Evolutionary conservation across 2,113 vertebrate species (phyloP).

Genomic region (Alexandromys fortis): DNA sequence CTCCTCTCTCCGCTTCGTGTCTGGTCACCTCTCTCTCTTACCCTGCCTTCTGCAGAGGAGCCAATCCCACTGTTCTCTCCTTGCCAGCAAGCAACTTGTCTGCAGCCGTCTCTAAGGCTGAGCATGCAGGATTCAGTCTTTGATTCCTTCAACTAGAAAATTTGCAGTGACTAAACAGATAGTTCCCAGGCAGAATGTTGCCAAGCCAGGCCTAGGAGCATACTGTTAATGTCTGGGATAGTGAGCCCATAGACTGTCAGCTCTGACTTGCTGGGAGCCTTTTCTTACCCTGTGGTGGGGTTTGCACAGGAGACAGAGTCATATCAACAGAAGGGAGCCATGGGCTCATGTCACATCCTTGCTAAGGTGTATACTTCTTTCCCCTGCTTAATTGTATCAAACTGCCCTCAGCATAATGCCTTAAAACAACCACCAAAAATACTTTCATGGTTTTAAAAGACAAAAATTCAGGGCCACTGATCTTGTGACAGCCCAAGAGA

Average conservation of each 20-base stretch:
- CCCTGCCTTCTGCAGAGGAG: neutral
- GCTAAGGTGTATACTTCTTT: no score
- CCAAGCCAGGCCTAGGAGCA: neutral
- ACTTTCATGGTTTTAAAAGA: neutral
- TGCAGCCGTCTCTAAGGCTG: neutral
- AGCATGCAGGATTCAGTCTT: neutral
- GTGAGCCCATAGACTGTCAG: neutral
- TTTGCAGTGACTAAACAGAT: neutral
- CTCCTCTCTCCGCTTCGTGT: neutral
- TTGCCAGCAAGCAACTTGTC: neutral
- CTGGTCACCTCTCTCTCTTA: neutral
- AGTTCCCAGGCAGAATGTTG: accelerated
- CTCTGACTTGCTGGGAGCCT: neutral
- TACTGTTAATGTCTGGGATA: no score
- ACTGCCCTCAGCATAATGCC: neutral
- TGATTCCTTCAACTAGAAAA: neutral
- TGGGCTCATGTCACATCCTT: no score
- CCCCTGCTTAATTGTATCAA: neutral
- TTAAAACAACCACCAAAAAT: neutral
- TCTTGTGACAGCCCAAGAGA: no score
- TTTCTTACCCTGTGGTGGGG: neutral
- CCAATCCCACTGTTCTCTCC: neutral
- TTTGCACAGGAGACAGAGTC: neutral
- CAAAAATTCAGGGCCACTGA: neutral
- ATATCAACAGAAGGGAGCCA: neutral